phyloP scores from a whole-genome alignment of 2,797 vertebrate genomes.

The Halcyon leucocephala region DNA sequence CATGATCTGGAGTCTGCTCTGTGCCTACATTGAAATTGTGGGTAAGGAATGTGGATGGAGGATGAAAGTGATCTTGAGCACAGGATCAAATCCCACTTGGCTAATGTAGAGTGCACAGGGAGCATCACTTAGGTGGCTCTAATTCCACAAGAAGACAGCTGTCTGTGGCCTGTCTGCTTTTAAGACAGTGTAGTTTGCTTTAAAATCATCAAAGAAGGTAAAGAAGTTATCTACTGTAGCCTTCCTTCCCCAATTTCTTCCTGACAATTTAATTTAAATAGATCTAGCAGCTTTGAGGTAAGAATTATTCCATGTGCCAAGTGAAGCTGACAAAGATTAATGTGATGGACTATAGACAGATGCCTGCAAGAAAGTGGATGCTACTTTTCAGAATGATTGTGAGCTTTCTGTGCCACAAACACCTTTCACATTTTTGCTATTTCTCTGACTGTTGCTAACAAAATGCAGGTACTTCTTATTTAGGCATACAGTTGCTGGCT shows the following conservation, averaged over 20 bases:
- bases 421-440: neutral
- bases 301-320: neutral
- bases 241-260: conserved; percentile 26
- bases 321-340: neutral
- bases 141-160: neutral
- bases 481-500: neutral
- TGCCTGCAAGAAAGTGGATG: neutral
- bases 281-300: neutral
- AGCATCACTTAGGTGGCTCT: neutral
- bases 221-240: neutral
- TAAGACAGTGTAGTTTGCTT: neutral
- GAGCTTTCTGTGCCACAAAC: neutral
- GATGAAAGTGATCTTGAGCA: neutral
- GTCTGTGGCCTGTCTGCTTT: neutral
- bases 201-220: neutral
- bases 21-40: accelerated
- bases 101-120: neutral
- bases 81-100: neutral
- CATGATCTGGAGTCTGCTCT: neutral
- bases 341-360: neutral
- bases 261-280: conserved; percentile 50
- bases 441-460: neutral
- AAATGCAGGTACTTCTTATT: neutral
- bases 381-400: neutral
- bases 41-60: neutral